Percentiles rank a stretch among this genome's conserved stretches.
Evolutionary conservation across 2,888 invertebrate genomes (phyloP).

Genomic region (Microplitis manilae): DNA sequence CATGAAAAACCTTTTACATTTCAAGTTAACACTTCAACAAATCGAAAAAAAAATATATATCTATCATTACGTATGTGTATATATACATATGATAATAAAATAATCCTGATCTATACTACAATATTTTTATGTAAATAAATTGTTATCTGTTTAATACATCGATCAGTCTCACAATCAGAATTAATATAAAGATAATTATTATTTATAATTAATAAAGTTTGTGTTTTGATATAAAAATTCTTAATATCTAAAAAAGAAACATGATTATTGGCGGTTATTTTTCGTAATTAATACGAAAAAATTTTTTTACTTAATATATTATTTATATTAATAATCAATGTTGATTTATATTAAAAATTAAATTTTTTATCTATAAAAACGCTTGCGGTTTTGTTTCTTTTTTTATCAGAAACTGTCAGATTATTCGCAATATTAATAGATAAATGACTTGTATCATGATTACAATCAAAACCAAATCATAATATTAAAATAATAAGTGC

Average conservation of each 20-base stretch:
- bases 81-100: constrained; percentile 44
- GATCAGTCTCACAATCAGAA: constrained; percentile 71
- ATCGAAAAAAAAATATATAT: constrained; percentile 16
- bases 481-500: not conserved
- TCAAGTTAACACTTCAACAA: not conserved
- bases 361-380: not conserved
- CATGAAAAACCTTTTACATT: not conserved
- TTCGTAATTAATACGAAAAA: not conserved
- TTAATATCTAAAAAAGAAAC: constrained; percentile 21
- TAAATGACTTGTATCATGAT: not conserved
- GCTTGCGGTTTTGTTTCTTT: constrained; percentile 9
- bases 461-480: not conserved
- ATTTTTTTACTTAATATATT: constrained; percentile 6
- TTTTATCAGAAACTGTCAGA: constrained; percentile 39
- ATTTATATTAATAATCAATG: constrained; percentile 36
- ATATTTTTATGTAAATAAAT: constrained; percentile 63
- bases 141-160: constrained; percentile 67
- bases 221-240: constrained; percentile 34
- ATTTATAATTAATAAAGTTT: constrained; percentile 46
- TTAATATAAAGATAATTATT: constrained; percentile 47
- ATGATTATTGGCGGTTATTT: constrained; percentile 15
- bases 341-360: constrained; percentile 37
- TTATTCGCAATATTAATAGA: constrained; percentile 18
- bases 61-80: constrained; percentile 33
- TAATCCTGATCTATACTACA: constrained; percentile 43